Conservation (phyloP, 2,888 invertebrate species). For the Cheilosia urbana region DNA sequence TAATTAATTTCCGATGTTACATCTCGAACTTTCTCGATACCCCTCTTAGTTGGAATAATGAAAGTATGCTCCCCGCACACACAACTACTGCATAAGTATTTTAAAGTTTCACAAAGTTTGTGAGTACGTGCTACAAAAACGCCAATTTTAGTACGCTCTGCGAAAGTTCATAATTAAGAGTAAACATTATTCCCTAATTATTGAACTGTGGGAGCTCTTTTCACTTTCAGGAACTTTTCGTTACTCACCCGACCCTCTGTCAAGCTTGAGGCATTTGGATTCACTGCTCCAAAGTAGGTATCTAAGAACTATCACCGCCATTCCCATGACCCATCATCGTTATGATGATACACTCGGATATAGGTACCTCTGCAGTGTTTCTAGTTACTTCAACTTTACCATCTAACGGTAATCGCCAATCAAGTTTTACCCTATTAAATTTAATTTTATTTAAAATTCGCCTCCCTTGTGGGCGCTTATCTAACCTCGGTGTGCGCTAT, state of each 20-base stretch:
- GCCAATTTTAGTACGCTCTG: conserved; percentile 15
- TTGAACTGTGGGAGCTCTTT: conserved; percentile 21
- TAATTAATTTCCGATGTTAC: conserved; percentile 69
- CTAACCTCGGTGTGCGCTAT: conserved; percentile 35
- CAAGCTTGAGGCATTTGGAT: neutral
- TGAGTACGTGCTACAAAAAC: conserved; percentile 25
- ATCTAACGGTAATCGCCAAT: conserved; percentile 70
- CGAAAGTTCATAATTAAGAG: conserved; percentile 55
- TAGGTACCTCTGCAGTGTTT: conserved; percentile 49
- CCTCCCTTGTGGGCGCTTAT: conserved; percentile 31
- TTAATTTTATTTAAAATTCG: conserved; percentile 61
- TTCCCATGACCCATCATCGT: neutral
- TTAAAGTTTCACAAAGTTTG: conserved; percentile 22
- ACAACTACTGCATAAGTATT: conserved; percentile 16
- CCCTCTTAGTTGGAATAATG: conserved; percentile 7
- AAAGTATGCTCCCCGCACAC: conserved; percentile 1
- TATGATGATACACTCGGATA: conserved; percentile 12
- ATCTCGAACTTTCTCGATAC: conserved; percentile 44
- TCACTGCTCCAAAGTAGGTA: neutral
- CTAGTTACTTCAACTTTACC: conserved; percentile 44
- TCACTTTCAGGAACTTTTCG: conserved; percentile 11
- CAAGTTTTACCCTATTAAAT: conserved; percentile 62
- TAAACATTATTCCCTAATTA: conserved; percentile 56
- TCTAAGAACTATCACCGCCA: neutral
- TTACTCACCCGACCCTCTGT: neutral